Evolutionary conservation across 2,888 invertebrate genomes (phyloP).

Genomic region (Pristionchus maxplancki): DNA sequence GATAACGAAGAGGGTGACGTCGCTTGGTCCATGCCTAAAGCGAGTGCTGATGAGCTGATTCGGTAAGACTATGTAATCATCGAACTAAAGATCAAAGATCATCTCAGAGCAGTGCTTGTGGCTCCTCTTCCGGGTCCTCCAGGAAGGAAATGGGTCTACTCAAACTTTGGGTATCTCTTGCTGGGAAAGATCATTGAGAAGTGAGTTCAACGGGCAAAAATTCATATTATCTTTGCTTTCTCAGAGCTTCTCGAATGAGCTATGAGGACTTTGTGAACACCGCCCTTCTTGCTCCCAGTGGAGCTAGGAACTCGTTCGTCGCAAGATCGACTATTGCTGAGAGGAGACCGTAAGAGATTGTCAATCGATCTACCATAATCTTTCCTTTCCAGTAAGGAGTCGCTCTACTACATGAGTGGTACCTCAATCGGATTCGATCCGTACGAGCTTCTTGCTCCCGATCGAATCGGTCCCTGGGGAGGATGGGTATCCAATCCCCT

Average conservation of each 20-base stretch:
- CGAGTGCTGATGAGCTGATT: conserved; percentile 67
- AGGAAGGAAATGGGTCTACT: conserved; percentile 64
- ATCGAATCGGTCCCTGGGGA: conserved; percentile 76
- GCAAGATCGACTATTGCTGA: conserved; percentile 35
- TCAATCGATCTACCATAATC: conserved; percentile 4
- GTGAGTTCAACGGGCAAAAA: not conserved
- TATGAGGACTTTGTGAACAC: conserved; percentile 49
- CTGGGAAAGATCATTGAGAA: conserved; percentile 70
- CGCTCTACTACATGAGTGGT: conserved; percentile 76
- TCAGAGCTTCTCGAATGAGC: conserved; percentile 20
- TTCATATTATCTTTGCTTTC: not conserved
- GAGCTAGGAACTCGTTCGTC: conserved; percentile 27
- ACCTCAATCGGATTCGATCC: conserved; percentile 75
- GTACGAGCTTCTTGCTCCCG: conserved; percentile 75
- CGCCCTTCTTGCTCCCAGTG: conserved; percentile 13
- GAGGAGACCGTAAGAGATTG: conserved; percentile 32
- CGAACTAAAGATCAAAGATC: not conserved
- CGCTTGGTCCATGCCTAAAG: conserved; percentile 76
- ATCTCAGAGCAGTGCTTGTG: not conserved
- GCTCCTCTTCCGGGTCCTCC: conserved; percentile 43
- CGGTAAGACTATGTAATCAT: conserved; percentile 8
- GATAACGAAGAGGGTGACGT: conserved; percentile 73
- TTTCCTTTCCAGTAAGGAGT: conserved; percentile 67
- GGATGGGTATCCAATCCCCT: conserved; percentile 77
- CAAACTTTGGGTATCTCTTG: conserved; percentile 76